Conservation (phyloP, 2,113 vertebrate genomes). For the Ahaetulla prasina region DNA sequence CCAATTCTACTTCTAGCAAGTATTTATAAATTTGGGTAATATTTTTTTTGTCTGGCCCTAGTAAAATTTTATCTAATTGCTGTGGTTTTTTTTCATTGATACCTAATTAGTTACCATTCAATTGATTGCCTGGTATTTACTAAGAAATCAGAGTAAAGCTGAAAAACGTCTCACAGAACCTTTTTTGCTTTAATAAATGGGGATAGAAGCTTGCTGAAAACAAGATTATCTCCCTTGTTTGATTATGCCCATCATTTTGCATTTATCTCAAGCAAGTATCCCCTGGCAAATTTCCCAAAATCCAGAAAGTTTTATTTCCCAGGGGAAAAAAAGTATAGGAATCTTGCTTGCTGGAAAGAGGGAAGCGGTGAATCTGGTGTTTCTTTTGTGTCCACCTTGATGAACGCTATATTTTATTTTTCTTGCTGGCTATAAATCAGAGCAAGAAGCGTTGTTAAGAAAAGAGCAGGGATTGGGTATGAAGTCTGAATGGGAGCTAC, state of each 20-base stretch:
- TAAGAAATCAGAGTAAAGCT: constrained; percentile 13
- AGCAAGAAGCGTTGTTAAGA: background rate
- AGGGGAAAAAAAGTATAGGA: background rate
- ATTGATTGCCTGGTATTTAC: background rate
- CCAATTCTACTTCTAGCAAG: no score
- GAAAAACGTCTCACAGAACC: background rate
- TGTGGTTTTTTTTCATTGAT: no score
- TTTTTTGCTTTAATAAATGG: constrained; percentile 13
- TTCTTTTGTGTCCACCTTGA: background rate
- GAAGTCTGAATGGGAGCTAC: background rate
- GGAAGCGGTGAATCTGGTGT: background rate
- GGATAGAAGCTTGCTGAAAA: background rate
- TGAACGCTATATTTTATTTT: background rate
- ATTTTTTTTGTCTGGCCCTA: no score
- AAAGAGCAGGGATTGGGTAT: background rate
- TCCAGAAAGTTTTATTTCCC: background rate
- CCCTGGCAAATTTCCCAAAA: background rate
- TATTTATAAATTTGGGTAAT: no score
- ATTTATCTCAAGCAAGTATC: background rate
- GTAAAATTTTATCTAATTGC: no score
- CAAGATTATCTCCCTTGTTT: background rate
- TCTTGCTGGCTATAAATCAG: constrained; percentile 61
- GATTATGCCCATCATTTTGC: background rate
- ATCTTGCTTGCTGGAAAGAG: background rate
- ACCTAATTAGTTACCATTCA: no score